Conservation (phyloP, 2,888 invertebrate species). For the Lagria hirta region DNA sequence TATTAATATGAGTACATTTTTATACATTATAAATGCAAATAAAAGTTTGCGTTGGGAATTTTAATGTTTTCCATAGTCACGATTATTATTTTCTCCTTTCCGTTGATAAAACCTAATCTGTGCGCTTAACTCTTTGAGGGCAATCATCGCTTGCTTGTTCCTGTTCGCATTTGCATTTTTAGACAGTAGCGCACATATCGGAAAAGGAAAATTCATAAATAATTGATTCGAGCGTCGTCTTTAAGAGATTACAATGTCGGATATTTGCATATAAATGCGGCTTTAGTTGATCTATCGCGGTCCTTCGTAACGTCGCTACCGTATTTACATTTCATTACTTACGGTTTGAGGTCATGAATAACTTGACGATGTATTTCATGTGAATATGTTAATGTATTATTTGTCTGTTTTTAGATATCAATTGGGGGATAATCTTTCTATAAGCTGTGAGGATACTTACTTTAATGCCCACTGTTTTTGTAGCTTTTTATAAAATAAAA, state of each 20-base stretch:
- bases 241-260: slow-evolving; percentile 18
- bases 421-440: too few species aligned
- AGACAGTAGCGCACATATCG: slow-evolving; percentile 10
- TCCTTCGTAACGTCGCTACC: slow-evolving; percentile 18
- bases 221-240: slow-evolving; percentile 18
- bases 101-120: slow-evolving; percentile 8
- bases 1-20: slow-evolving; percentile 24
- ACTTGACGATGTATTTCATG: slow-evolving; percentile 12
- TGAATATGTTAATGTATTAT: slow-evolving; percentile 12
- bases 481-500: too few species aligned
- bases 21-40: slow-evolving; percentile 27
- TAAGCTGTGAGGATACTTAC: too few species aligned
- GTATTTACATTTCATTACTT: slow-evolving; percentile 22
- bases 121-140: slow-evolving; percentile 7
- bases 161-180: slow-evolving; percentile 14
- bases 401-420: slow-evolving; percentile 5
- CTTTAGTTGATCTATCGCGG: slow-evolving; percentile 21
- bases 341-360: slow-evolving; percentile 20
- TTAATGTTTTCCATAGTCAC: slow-evolving; percentile 25
- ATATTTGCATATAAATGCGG: slow-evolving; percentile 19
- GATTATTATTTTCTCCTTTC: slow-evolving; percentile 15
- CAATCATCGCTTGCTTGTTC: slow-evolving; percentile 13
- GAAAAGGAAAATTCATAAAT: slow-evolving; percentile 17
- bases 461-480: too few species aligned
- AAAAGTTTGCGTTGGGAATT: slow-evolving; percentile 20